phyloP scores from a whole-genome alignment of 2,797 vertebrate genomes.

The Tenualosa thibaudeaui region DNA sequence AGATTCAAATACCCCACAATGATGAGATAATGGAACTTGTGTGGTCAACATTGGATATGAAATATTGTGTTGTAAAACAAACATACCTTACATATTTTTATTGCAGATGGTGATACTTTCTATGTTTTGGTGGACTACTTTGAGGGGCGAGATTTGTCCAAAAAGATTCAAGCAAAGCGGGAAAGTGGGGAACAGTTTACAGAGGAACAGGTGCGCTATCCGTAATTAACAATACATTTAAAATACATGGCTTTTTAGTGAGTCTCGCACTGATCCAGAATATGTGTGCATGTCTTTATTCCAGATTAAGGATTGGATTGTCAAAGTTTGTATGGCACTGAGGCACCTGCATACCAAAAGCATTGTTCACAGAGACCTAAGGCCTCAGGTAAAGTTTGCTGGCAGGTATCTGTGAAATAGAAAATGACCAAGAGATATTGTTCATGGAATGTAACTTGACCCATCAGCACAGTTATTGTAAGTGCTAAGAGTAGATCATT shows the following conservation, averaged over 20 bases:
- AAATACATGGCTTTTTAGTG: too few relatives aligned
- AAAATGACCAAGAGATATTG: neutral
- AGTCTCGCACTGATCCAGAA: too few relatives aligned
- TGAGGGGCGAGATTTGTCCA: conserved; percentile 82
- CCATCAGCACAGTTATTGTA: too few relatives aligned
- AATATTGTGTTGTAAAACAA: neutral
- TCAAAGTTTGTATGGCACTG: conserved; percentile 80
- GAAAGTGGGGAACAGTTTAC: conserved; percentile 70
- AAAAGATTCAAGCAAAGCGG: conserved; percentile 81
- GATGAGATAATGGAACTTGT: too few relatives aligned
- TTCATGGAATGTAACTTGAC: too few relatives aligned
- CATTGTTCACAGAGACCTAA: conserved; percentile 82
- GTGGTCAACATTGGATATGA: neutral
- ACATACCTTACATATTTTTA: neutral
- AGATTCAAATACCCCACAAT: too few relatives aligned
- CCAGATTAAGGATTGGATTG: conserved; percentile 83
- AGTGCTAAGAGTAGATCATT: neutral
- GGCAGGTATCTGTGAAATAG: too few relatives aligned
- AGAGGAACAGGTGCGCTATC: conserved; percentile 76
- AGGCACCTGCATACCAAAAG: conserved; percentile 81
- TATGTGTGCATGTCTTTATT: neutral
- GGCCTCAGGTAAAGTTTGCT: conserved; percentile 73
- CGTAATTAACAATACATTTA: too few relatives aligned
- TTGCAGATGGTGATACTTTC: conserved; percentile 77
- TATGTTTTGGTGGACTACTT: conserved; percentile 86